phyloP scores from a whole-genome alignment of 2,888 invertebrate genomes.

The Sphinx pinastri region DNA sequence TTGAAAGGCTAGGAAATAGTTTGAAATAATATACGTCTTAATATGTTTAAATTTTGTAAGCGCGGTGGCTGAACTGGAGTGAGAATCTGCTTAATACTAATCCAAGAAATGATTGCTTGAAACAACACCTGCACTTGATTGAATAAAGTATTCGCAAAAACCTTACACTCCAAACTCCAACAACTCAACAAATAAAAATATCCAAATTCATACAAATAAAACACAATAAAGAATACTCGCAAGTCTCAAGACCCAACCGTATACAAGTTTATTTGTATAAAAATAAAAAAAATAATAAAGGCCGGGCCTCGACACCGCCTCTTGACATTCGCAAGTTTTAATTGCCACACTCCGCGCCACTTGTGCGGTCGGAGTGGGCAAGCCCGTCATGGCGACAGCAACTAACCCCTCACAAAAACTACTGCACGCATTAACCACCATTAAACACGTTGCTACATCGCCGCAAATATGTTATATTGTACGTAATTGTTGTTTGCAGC shows the following conservation, averaged over 20 bases:
- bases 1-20: no score
- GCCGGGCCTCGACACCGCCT: slow-evolving; percentile 56
- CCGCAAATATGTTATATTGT: slow-evolving; percentile 44
- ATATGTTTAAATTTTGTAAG: no score
- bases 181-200: not conserved
- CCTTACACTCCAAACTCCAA: no score
- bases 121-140: no score
- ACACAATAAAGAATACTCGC: slow-evolving; percentile 6
- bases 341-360: slow-evolving; percentile 76
- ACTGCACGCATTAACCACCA: slow-evolving; percentile 54
- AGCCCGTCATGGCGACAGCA: slow-evolving; percentile 56
- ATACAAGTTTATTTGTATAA: slow-evolving; percentile 60
- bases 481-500: slow-evolving; percentile 32
- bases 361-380: slow-evolving; percentile 69
- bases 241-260: slow-evolving; percentile 37
- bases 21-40: no score
- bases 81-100: no score
- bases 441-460: slow-evolving; percentile 52
- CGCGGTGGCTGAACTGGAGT: no score
- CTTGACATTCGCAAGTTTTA: slow-evolving; percentile 83
- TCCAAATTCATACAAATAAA: slow-evolving; percentile 3
- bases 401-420: slow-evolving; percentile 64
- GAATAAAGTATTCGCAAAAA: no score
- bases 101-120: no score
- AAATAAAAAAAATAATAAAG: slow-evolving; percentile 64